Conservation (phyloP, 30 jellyfish, hydroid and myxozoan genomes). For the Chrysaora quinquecirrha region DNA sequence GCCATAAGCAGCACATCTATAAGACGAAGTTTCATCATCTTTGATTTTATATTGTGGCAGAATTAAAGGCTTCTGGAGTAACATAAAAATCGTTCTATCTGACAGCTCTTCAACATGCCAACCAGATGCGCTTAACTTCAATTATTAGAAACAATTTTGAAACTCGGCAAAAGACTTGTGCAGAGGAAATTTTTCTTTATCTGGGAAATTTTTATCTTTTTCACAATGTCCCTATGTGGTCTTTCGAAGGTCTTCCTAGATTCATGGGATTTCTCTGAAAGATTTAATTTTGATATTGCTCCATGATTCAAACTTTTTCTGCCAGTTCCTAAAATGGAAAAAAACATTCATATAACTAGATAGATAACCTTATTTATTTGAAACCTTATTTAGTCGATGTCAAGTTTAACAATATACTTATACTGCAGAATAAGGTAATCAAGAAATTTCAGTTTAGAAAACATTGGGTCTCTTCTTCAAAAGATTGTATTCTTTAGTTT, state of each 20-base stretch:
- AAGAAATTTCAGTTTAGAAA: too few species aligned
- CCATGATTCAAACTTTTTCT: not conserved
- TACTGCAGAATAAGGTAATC: too few species aligned
- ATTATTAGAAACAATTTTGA: not conserved
- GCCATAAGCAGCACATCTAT: slow-evolving; percentile 36
- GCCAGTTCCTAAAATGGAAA: not conserved
- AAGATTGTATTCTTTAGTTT: too few species aligned
- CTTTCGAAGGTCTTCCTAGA: not conserved
- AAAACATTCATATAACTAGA: too few species aligned
- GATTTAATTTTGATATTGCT: not conserved
- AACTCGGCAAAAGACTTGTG: not conserved
- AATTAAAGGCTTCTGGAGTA: not conserved
- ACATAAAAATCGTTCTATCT: not conserved
- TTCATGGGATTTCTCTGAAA: not conserved
- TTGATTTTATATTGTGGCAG: slow-evolving; percentile 3
- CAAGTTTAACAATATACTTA: too few species aligned
- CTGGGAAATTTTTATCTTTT: not conserved
- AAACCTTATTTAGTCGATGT: too few species aligned
- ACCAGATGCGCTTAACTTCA: slow-evolving; percentile 13
- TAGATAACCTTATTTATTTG: too few species aligned
- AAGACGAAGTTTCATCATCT: slow-evolving; percentile 32
- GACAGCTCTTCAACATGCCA: not conserved
- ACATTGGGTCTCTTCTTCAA: too few species aligned
- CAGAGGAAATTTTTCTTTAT: not conserved
- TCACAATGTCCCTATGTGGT: not conserved